These are phyloP conservation scores for Cephus pygmeus DNA, from an alignment of 2,888 invertebrate species.

Conservation along the genomic window DNA sequence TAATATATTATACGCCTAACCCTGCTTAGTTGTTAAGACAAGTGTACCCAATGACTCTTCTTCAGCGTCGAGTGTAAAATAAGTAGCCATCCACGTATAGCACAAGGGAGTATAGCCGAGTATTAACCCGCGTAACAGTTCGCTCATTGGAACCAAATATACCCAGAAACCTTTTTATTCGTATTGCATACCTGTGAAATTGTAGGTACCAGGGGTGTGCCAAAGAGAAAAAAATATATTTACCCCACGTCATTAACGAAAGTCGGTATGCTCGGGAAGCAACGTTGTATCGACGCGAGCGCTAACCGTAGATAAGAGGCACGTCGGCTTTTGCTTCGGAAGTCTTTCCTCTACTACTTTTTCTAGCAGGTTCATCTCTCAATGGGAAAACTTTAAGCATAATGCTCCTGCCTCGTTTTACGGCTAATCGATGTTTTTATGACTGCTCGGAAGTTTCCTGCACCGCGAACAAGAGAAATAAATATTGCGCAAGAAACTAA, in stretches of 20 bases:
- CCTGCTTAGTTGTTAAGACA: not conserved
- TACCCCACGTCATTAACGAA: not conserved
- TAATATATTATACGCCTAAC: slow-evolving; percentile 10
- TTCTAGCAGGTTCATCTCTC: slow-evolving; percentile 35
- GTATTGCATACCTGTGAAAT: not conserved
- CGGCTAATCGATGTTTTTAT: slow-evolving; percentile 42
- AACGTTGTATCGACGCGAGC: not conserved
- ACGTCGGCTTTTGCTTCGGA: not conserved
- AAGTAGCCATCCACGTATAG: not conserved
- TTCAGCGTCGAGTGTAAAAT: not conserved
- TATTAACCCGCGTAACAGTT: not conserved
- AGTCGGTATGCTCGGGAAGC: not conserved
- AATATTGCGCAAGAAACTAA: slow-evolving; percentile 27
- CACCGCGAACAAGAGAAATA: slow-evolving; percentile 30
- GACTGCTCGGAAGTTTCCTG: slow-evolving; percentile 21
- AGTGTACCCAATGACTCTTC: not conserved
- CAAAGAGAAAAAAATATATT: not conserved
- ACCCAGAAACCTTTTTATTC: not conserved
- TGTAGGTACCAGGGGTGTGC: not conserved
- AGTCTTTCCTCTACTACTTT: slow-evolving; percentile 31
- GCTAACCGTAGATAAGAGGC: not conserved
- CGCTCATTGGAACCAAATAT: not conserved
- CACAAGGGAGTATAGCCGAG: not conserved
- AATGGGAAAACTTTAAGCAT: slow-evolving; percentile 37
- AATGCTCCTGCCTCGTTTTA: slow-evolving; percentile 35